Base-by-base conservation (phyloP, 2,888 invertebrate species). In the Julus scanicus region DNA sequence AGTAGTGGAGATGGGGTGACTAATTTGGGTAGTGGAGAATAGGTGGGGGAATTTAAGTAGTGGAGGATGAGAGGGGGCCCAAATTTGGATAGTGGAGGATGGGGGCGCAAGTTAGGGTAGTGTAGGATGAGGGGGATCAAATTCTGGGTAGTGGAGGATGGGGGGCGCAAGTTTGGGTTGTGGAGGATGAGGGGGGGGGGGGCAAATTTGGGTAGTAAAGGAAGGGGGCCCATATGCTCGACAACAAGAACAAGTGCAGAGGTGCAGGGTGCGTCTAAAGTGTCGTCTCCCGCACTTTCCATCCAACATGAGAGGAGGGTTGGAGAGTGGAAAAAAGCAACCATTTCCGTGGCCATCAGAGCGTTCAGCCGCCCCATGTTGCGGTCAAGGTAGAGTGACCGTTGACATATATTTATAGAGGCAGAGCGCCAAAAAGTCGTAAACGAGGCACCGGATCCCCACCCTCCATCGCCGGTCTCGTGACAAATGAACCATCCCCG, bases 311-410 rank as follows among this genome's bases (percentile, higher is more conserved):
- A 13, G 2, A 13, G 11, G 53, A 53, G 53, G 15, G 53, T 4
- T 2, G 63, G 63, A n/a, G n/a, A n/a, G 63, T 63, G 63, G 63
- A 63, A 5, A 17, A 17, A 15, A n/a, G 63, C n/a, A 8, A 8
- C n/a, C 44, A 44, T 44, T 44, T 44, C 44, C 44, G 44, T 44
- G 63, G 17, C 5, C 63, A 63, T 15, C 63, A 20, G n/a, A 63
- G 63, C 63, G 63, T 63, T 63, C n/a, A 63, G 63, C 63, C 63
- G 63, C n/a, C 63, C n/a, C 63, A 63, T 63, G 63, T 63, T 63
- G 63, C 63, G 63, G 63, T 63, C 63, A 63, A 63, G 63, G 63
- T 63, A 63, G 63, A 63, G 63, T 63, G 63, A 63, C 63, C 63
- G 63, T 63, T 63, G 63, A 63, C 63, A 63, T 63, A 63, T 63